Conservation (phyloP, 2,113 vertebrate species). For the Leuciscus idus region DNA sequence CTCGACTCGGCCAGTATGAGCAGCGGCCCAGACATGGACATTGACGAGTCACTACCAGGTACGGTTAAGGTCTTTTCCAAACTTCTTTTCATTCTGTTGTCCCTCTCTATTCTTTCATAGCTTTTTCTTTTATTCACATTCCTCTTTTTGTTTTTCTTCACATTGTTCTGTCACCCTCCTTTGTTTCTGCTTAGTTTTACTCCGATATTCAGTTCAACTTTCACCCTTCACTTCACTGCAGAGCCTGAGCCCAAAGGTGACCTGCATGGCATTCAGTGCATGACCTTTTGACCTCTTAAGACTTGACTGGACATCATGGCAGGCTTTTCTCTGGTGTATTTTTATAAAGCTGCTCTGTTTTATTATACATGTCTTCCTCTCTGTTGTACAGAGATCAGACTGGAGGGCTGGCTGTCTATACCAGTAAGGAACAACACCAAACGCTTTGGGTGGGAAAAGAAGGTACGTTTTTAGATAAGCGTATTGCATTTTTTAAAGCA, state of each 20-base stretch:
- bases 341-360: background rate
- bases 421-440: conserved; percentile 98
- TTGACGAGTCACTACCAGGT: conserved; percentile 91
- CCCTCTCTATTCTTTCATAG: background rate
- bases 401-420: conserved; percentile 97
- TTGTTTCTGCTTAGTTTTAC: conserved; percentile 66
- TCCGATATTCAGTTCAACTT: conserved; percentile 75
- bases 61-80: conserved; percentile 22
- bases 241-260: conserved; percentile 82
- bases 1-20: conserved; percentile 91
- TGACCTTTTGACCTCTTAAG: conserved; percentile 11
- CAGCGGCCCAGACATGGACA: conserved; percentile 90
- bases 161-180: conserved; percentile 62
- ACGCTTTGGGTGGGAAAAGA: conserved; percentile 96
- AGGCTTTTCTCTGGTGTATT: conserved; percentile 9
- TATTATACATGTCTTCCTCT: conserved; percentile 5
- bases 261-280: conserved; percentile 61
- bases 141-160: background rate
- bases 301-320: background rate
- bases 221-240: conserved; percentile 32
- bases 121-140: background rate
- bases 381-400: conserved; percentile 80
- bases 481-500: background rate
- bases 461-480: conserved; percentile 74
- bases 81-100: background rate